Evolutionary conservation across 2,113 vertebrate genomes (phyloP).

Genomic region (Benitochromis conjunctus): DNA sequence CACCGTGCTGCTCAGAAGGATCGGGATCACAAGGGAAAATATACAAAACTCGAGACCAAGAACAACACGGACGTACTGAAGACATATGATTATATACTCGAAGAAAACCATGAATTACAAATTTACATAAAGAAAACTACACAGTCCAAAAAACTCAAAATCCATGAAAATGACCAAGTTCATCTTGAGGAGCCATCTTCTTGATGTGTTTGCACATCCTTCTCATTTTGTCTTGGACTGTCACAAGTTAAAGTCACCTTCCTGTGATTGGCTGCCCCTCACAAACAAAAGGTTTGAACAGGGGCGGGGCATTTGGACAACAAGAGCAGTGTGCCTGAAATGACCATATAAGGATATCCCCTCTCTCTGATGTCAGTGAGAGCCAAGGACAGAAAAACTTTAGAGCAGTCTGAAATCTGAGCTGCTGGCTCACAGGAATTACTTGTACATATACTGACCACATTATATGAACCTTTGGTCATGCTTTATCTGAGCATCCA

Average conservation of each 20-base stretch:
- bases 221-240: background rate
- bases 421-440: background rate
- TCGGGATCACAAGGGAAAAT: background rate
- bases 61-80: background rate
- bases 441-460: background rate
- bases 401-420: background rate
- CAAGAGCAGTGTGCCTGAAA: background rate
- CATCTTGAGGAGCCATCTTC: too few species aligned
- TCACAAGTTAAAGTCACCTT: background rate
- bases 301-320: background rate
- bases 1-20: background rate
- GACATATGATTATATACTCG: background rate
- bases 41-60: background rate
- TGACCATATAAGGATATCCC: background rate
- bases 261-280: background rate
- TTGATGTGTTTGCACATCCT: background rate
- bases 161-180: background rate
- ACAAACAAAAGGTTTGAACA: background rate
- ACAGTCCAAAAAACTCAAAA: background rate
- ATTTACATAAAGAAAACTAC: background rate
- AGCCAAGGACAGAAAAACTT: background rate
- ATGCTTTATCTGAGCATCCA: background rate
- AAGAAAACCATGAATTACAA: background rate
- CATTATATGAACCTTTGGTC: background rate
- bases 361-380: background rate